Base-by-base conservation (phyloP, 2,888 invertebrate genomes). In the Drosophila paranaensis region DNA sequence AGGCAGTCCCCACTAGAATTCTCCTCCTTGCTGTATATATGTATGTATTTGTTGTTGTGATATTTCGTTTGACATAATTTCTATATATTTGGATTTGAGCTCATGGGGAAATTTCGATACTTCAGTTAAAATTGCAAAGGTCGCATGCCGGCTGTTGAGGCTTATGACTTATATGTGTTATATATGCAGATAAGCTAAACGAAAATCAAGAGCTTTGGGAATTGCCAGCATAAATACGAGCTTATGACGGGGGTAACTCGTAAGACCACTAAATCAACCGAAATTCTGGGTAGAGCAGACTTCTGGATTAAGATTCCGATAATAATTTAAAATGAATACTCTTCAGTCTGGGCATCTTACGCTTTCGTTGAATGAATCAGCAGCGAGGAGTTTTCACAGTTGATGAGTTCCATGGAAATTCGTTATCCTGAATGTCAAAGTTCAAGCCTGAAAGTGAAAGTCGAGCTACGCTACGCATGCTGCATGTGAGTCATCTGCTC, bases 1-100 rank as follows among this genome's bases (percentile, higher is more conserved):
- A 33, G 33, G 6, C n/a, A 33, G 6, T 1, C 11, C 30, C 10
- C 11, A 30, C 2, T n/a, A 30, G n/a, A n/a, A 11, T 11, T 16
- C 16, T 16, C 2, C 5, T 33, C 2, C 5, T 33, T 11, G 1
- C 6, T 48, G 11, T 16, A n/a, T 30, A 14, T 27, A 27, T 48
- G 27, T n/a, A 6, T 20, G 27, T n/a, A 6, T 20, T 37, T 71
- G 30, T 71, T 73, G 69, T 74, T 81, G 76, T 77, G 88, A 71
- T 77, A 88, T 81, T 77, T 63, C 74, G 40, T 73, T 82, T 89
- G 86, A 88, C 82, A 89, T 86, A 89, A 89, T 88, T 89, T 77
- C 85, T 86, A 88, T 86, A 80, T 88, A 78, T 85, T 89, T 74
- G 67, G 51, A 37, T 56, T 62, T 87, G 66, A 83, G 67, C 72